Percentiles rank a stretch among this genome's conserved stretches.
Conservation (phyloP, 2,797 vertebrate genomes). For the Nannoperca australis region DNA sequence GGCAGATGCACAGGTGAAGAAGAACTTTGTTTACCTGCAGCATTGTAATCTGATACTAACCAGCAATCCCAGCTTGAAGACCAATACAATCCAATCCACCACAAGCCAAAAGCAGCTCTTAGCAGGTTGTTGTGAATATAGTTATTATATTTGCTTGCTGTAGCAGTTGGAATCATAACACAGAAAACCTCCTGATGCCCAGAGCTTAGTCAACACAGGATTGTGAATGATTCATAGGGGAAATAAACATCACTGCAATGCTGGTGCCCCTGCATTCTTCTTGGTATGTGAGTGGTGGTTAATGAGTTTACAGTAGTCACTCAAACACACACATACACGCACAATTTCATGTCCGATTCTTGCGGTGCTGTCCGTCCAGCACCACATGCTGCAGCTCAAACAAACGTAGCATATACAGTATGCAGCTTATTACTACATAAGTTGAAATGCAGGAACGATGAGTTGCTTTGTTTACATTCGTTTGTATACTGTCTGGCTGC, state of each 20-base stretch:
- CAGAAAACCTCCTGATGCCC: slow-evolving; percentile 38
- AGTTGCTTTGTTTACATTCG: background rate
- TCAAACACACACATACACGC: slow-evolving; percentile 24
- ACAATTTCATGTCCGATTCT: background rate
- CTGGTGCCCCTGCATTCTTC: slow-evolving; percentile 33
- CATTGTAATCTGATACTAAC: no score
- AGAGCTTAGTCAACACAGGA: slow-evolving; percentile 65
- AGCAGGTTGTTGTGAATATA: slow-evolving; percentile 47
- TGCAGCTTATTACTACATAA: slow-evolving; percentile 18
- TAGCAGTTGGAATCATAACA: slow-evolving; percentile 37
- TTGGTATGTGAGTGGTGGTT: slow-evolving; percentile 25
- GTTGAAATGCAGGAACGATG: background rate
- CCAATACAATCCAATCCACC: no score
- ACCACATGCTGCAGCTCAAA: slow-evolving; percentile 17
- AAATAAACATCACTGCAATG: slow-evolving; percentile 39
- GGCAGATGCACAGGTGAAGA: no score
- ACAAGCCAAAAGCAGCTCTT: slow-evolving; percentile 57
- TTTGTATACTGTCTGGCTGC: slow-evolving; percentile 14
- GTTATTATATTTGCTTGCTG: slow-evolving; percentile 48
- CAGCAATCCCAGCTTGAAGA: no score
- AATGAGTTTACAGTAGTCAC: slow-evolving; percentile 47
- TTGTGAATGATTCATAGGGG: slow-evolving; percentile 51
- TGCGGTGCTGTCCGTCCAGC: slow-evolving; percentile 1
- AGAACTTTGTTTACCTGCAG: no score
- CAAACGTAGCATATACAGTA: slow-evolving; percentile 2